A percentile compares a stretch with the other conserved stretches of the same genome.
phyloP scores from a whole-genome alignment of 2,888 invertebrate genomes.

The Torymus tubicola region DNA sequence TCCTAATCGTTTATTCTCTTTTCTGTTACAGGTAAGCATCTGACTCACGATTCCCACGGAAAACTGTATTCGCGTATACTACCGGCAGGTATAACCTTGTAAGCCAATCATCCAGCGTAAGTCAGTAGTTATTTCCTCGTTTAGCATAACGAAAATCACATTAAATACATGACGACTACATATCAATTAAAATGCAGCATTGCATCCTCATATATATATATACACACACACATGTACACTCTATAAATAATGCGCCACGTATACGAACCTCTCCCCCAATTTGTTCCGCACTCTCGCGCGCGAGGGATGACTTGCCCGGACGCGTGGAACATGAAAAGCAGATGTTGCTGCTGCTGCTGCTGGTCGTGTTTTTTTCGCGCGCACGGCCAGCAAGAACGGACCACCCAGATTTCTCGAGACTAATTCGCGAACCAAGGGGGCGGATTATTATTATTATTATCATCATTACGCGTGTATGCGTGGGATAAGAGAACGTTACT shows the following conservation, averaged over 20 bases:
- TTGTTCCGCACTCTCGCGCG: constrained; percentile 47
- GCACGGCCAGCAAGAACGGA: not conserved
- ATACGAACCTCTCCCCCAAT: constrained; percentile 6
- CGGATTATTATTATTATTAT: not conserved
- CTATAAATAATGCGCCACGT: constrained; percentile 45
- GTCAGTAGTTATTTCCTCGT: no score
- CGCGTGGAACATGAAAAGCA: constrained; percentile 57
- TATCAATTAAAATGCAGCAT: no score
- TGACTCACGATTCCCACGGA: not conserved
- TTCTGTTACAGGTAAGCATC: constrained; percentile 47
- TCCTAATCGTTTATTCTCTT: constrained; percentile 25
- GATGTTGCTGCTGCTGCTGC: constrained; percentile 55
- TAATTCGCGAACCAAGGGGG: constrained; percentile 33
- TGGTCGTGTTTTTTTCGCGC: constrained; percentile 1
- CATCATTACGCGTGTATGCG: not conserved
- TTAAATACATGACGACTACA: no score
- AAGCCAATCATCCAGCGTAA: no score
- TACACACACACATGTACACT: not conserved
- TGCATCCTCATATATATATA: not conserved
- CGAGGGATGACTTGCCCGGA: constrained; percentile 13
- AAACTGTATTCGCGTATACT: no score
- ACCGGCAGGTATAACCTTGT: no score
- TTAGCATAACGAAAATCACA: no score
- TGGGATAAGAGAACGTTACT: not conserved
- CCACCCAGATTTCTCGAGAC: constrained; percentile 43